phyloP scores from a whole-genome alignment of 2,797 vertebrate genomes.

The Gymnocypris eckloni region DNA sequence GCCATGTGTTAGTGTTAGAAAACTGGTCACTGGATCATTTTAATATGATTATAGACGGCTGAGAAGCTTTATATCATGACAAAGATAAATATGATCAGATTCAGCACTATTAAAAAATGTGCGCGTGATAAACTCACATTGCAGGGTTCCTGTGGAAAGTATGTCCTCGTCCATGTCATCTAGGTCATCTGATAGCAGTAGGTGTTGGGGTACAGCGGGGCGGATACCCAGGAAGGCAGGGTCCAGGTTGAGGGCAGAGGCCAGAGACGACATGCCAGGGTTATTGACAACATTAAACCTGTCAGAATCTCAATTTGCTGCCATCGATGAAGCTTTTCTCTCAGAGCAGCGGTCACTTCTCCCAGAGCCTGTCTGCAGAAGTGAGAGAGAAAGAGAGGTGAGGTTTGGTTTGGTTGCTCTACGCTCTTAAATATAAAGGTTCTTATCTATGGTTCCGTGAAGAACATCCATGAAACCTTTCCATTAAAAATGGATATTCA shows the following conservation, averaged over 20 bases:
- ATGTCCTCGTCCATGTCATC: constrained; percentile 96
- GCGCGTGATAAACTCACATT: constrained; percentile 79
- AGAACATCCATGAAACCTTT: background rate
- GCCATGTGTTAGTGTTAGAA: constrained; percentile 67
- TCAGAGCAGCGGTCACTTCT: constrained; percentile 89
- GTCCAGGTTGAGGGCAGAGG: constrained; percentile 91
- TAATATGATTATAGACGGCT: background rate
- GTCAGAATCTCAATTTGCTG: constrained; percentile 93
- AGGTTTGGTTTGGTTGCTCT: background rate
- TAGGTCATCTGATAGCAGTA: constrained; percentile 91
- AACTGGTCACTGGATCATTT: constrained; percentile 9
- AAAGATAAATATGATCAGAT: background rate
- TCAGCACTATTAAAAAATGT: background rate
- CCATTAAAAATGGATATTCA: background rate
- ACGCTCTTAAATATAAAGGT: background rate
- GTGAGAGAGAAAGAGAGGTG: background rate
- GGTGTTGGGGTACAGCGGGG: constrained; percentile 84
- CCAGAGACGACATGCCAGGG: constrained; percentile 90
- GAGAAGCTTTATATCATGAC: background rate
- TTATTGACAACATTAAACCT: constrained; percentile 91
- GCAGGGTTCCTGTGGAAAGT: constrained; percentile 88
- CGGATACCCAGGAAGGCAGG: constrained; percentile 92
- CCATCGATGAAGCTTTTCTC: constrained; percentile 95
- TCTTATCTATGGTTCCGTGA: background rate
- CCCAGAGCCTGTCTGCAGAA: constrained; percentile 86